phyloP scores from a whole-genome alignment of 2,797 vertebrate genomes.

The Hafferia zeledoni region DNA sequence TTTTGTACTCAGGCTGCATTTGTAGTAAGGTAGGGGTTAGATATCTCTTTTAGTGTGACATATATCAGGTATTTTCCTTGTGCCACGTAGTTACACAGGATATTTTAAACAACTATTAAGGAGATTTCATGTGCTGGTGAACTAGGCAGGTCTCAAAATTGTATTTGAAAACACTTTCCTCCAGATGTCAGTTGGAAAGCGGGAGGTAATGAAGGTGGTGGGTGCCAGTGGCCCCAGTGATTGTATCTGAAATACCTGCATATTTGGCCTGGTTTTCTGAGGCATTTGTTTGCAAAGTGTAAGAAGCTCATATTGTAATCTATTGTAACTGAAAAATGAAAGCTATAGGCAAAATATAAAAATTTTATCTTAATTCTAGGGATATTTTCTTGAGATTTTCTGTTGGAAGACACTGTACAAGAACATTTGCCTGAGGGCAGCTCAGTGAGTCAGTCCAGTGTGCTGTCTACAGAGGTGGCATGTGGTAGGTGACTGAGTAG shows the following conservation, averaged over 20 bases:
- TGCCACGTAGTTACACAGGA: neutral
- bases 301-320: neutral
- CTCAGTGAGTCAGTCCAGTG: neutral
- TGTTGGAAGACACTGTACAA: neutral
- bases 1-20: neutral
- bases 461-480: neutral
- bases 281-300: neutral
- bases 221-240: neutral
- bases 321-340: neutral
- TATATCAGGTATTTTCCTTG: neutral
- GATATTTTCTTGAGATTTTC: neutral
- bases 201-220: neutral
- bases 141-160: neutral
- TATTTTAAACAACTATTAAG: neutral
- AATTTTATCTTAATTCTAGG: neutral
- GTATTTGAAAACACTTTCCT: neutral
- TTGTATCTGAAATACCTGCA: neutral
- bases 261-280: neutral
- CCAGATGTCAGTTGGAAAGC: neutral
- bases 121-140: neutral
- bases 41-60: neutral
- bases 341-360: neutral
- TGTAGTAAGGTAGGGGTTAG: neutral
- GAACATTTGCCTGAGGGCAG: neutral
- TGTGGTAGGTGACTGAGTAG: neutral